Percentiles rank a stretch among this genome's conserved stretches.
Conservation (phyloP, 2,113 vertebrate genomes). For the Dasyurus viverrinus region DNA sequence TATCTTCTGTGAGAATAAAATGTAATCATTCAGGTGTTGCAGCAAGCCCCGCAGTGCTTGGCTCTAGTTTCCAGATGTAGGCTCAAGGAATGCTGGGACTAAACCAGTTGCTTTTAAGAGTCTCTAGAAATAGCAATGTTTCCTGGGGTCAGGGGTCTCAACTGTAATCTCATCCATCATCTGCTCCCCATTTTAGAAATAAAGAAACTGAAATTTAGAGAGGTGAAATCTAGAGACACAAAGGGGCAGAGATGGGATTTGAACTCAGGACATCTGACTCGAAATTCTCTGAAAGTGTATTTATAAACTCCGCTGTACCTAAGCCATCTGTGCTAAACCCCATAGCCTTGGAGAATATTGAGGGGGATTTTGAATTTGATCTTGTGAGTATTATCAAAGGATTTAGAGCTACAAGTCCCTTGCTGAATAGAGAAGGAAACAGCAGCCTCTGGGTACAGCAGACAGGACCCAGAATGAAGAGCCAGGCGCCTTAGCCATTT, state of each 20-base stretch:
- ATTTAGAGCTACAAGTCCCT: neutral
- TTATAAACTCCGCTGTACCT: neutral
- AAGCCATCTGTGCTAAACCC: neutral
- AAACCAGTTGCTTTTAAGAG: neutral
- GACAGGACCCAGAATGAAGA: neutral
- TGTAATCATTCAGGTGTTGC: slow-evolving; percentile 1
- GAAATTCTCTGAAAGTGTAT: neutral
- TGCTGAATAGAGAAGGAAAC: neutral
- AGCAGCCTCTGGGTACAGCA: neutral
- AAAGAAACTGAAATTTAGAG: neutral
- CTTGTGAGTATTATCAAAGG: neutral
- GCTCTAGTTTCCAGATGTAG: neutral
- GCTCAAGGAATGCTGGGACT: neutral
- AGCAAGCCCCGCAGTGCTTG: neutral
- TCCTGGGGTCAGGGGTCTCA: neutral
- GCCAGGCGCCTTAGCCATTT: neutral
- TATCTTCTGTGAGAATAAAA: neutral
- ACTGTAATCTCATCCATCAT: neutral
- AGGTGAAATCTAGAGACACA: neutral
- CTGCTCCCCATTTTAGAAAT: neutral
- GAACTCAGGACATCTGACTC: neutral
- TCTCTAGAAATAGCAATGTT: neutral
- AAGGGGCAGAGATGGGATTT: neutral
- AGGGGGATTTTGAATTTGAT: neutral
- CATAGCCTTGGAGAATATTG: neutral